A percentile compares a stretch with the other conserved stretches of the same genome.
Evolutionary conservation across 2,888 invertebrate species (phyloP).

Genomic region (Cantharis nigra): DNA sequence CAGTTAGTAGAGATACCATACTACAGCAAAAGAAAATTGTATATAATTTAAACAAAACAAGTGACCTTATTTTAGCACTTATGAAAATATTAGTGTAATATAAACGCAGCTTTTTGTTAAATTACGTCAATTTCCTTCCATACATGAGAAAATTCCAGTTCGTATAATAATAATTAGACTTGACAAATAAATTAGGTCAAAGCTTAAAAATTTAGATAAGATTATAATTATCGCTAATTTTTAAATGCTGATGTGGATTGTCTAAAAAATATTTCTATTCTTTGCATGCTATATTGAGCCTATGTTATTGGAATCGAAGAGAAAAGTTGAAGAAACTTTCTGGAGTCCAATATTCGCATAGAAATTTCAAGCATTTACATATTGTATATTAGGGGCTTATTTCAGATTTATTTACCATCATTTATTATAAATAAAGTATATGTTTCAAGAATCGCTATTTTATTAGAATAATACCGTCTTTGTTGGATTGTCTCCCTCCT

Average conservation of each 20-base stretch:
- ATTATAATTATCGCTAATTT: too few relatives aligned
- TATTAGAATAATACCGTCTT: neutral
- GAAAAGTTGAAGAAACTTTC: too few relatives aligned
- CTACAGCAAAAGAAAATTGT: neutral
- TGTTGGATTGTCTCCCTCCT: neutral
- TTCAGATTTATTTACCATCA: neutral
- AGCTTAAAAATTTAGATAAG: neutral
- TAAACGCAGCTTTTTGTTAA: neutral
- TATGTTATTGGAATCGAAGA: neutral
- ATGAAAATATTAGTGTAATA: neutral
- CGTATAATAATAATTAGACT: neutral
- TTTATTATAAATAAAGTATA: neutral
- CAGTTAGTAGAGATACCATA: neutral
- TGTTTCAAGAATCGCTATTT: neutral
- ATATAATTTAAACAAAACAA: neutral
- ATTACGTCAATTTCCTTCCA: neutral
- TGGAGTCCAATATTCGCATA: too few relatives aligned
- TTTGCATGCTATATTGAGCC: neutral
- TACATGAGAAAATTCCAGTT: neutral
- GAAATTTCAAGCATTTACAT: too few relatives aligned
- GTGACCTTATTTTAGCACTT: neutral
- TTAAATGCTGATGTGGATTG: too few relatives aligned
- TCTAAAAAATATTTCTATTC: too few relatives aligned
- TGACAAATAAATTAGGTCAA: neutral
- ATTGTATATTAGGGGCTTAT: neutral